Evolutionary conservation across 2,113 vertebrate genomes (phyloP).

Genomic region (Chascanopsetta lugubris): DNA sequence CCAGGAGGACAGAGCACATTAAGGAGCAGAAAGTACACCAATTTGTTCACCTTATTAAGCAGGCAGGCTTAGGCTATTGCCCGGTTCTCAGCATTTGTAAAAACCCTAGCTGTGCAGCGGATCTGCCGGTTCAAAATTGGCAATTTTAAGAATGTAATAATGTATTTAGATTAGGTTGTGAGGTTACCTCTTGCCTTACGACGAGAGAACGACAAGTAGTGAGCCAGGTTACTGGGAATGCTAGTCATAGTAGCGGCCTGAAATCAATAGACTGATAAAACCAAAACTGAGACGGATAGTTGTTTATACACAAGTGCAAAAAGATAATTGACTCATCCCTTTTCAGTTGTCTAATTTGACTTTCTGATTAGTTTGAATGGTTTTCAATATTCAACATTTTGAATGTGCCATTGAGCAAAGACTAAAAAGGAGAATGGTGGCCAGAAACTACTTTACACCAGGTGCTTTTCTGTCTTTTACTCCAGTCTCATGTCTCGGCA

Average conservation of each 20-base stretch:
- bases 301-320: not conserved
- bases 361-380: not conserved
- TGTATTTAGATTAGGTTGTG: not conserved
- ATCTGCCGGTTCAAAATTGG: not conserved
- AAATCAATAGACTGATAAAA: too few relatives aligned
- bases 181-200: not conserved
- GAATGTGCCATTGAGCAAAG: not conserved
- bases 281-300: not conserved
- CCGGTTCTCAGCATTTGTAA: not conserved
- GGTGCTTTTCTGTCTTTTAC: not conserved
- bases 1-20: constrained; percentile 13
- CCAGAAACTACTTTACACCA: not conserved
- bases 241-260: not conserved
- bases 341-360: not conserved
- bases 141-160: not conserved
- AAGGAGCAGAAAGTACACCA: not conserved
- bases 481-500: not conserved
- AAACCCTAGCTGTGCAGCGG: not conserved
- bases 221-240: not conserved
- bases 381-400: not conserved
- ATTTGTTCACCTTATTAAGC: constrained; percentile 15
- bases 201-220: not conserved
- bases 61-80: constrained; percentile 11
- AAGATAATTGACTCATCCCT: too few relatives aligned
- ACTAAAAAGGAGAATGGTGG: not conserved